phyloP scores from a whole-genome alignment of 2,113 vertebrate species.

The Nyctereutes procyonoides region DNA sequence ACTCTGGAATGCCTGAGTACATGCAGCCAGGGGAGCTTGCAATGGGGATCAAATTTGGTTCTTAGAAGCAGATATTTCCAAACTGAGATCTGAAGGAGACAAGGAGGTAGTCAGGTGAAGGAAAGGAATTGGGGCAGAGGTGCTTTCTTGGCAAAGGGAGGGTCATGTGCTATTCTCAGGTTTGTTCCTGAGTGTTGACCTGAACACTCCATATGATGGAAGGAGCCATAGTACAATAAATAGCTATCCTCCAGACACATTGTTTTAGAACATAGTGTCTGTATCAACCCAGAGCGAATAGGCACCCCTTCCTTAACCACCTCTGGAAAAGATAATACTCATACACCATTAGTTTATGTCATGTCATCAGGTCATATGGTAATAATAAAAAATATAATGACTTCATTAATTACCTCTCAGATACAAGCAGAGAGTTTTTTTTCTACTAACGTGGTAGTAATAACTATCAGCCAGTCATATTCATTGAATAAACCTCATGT shows the following conservation, averaged over 20 bases:
- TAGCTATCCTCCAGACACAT: background rate
- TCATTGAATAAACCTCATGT: background rate
- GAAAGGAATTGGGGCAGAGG: background rate
- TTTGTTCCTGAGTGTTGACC: background rate
- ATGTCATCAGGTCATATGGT: background rate
- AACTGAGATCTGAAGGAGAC: background rate
- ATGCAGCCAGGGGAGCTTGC: background rate
- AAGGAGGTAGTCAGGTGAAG: background rate
- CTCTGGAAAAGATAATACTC: background rate
- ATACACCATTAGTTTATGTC: background rate
- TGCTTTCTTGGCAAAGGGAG: background rate
- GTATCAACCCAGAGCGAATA: background rate
- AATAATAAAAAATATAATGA: background rate
- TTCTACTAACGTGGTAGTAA: background rate
- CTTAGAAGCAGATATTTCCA: background rate
- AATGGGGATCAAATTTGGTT: background rate
- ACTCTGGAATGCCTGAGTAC: background rate
- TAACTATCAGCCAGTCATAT: background rate
- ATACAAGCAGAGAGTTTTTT: background rate
- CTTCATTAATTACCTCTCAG: background rate
- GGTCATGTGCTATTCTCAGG: background rate
- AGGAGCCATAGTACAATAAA: background rate
- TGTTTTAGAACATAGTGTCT: background rate
- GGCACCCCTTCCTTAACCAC: background rate
- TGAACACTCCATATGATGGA: background rate